Conservation (phyloP, 2,888 invertebrate genomes). For the Leptinotarsa peninsularis region DNA sequence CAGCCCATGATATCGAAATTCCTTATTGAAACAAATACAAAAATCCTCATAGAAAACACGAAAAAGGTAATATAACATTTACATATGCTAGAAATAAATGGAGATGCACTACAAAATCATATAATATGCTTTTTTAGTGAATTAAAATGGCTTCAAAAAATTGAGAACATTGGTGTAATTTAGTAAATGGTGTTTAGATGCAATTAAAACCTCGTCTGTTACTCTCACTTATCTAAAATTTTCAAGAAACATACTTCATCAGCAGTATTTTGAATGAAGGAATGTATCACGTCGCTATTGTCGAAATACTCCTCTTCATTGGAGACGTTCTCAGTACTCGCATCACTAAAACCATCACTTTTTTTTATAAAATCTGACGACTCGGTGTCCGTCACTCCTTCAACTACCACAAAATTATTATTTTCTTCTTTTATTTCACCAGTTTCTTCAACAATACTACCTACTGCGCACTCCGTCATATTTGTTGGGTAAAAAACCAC, state of each 20-base stretch:
- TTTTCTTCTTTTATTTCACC: conserved; percentile 20
- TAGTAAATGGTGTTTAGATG: too few relatives aligned
- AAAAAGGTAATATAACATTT: too few relatives aligned
- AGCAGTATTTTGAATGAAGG: conserved; percentile 58
- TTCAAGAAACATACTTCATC: conserved; percentile 56
- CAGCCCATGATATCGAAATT: too few relatives aligned
- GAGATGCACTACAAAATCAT: too few relatives aligned
- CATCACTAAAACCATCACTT: conserved; percentile 27
- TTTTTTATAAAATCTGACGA: conserved; percentile 49
- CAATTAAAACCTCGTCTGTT: too few relatives aligned
- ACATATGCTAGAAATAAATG: too few relatives aligned
- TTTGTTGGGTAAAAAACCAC: background rate
- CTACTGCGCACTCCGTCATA: conserved; percentile 11
- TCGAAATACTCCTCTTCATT: conserved; percentile 33
- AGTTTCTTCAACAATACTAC: background rate
- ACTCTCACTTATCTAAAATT: background rate
- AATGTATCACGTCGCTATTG: conserved; percentile 58
- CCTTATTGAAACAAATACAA: too few relatives aligned
- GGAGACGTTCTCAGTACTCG: conserved; percentile 24
- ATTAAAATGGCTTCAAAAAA: too few relatives aligned
- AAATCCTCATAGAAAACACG: too few relatives aligned
- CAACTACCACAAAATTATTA: conserved; percentile 28
- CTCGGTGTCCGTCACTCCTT: conserved; percentile 52
- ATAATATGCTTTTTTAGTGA: too few relatives aligned
- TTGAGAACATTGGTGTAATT: too few relatives aligned